Evolutionary conservation across 2,113 vertebrate genomes (phyloP), one percentile per base, ranked within the genome.

Genomic region (Coracopsis vasa): DNA sequence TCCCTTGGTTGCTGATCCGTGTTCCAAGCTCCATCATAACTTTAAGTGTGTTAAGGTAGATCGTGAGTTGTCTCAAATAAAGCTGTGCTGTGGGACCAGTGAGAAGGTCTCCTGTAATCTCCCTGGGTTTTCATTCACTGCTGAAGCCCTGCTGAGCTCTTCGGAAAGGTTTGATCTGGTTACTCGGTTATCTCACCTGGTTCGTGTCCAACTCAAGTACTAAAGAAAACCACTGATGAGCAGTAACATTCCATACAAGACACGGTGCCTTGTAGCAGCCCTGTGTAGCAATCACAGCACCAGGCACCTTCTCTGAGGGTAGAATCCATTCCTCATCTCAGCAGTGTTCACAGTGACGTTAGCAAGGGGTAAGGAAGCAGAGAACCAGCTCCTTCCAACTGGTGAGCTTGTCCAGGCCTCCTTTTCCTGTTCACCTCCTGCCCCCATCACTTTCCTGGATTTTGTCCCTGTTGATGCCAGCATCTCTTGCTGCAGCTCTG

Each of bases 401-500:
- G 23, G 17, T 23, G 73, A 81, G 58, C 71, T 94, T 69, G 10
- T 35, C 37, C 53, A 73, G 61, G 64, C 79, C 31, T 80, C 69
- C 33, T n/a, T 61, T 2, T 6, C 81, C 73, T 60, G 17, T 51
- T 86, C 19, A 19, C n/a, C 73, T 81, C 77, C 69, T 61, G 75
- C 5, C 11, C 60, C 66, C 48, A n/a, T 69, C n/a, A 2, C 35
- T 58, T 77, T 50, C 86, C 83, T 86, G 91, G 88, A 65, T 94
- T 86, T 85, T 72, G n/a, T 81, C 78, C 80, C 44, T 42, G 28
- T 58, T 4, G 10, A 50, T 88, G 67, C 85, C 88, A 90, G 35
- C 81, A 62, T 65, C 75, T 90, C 54, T 65, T 16, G 18, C 69
- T 88, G 61, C 48, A 83, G 72, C 90, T 62, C 71, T 35, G 27